A percentile compares a stretch with the other conserved stretches of the same genome.
phyloP scores from a whole-genome alignment of 2,797 vertebrate genomes.

The Coregonus suidteri region DNA sequence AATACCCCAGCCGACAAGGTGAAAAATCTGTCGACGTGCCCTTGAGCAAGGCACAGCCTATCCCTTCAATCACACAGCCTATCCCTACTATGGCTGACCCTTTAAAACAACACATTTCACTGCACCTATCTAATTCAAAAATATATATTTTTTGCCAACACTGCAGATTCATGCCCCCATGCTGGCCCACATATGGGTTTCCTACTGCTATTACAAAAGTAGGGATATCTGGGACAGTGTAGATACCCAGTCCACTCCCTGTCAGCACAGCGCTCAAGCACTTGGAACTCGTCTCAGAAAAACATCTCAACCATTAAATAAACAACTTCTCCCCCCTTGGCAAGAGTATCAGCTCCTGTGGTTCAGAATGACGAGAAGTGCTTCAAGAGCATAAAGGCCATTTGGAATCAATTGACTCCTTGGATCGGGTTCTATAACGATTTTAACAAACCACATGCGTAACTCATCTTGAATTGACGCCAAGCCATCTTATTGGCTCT shows the following conservation, averaged over 20 bases:
- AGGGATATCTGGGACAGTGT: not conserved
- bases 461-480: not conserved
- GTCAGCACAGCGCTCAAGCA: not conserved
- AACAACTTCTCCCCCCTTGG: not conserved
- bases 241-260: not conserved
- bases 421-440: not conserved
- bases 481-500: not conserved
- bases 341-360: not conserved
- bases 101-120: too few species aligned
- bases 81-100: too few species aligned
- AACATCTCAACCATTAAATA: not conserved
- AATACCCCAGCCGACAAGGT: too few species aligned
- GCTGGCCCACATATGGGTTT: not conserved
- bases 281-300: not conserved
- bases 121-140: too few species aligned
- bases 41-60: too few species aligned
- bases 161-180: too few species aligned
- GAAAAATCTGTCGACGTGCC: too few species aligned
- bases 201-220: not conserved
- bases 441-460: not conserved
- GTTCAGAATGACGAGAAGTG: not conserved
- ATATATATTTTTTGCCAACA: too few species aligned
- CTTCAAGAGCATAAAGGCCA: not conserved
- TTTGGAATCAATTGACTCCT: conserved; percentile 9
- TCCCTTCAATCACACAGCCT: too few species aligned